These are phyloP conservation scores for Mormyrus iriodes DNA, from an alignment of 2,113 vertebrate species.

Conservation along the genomic window DNA sequence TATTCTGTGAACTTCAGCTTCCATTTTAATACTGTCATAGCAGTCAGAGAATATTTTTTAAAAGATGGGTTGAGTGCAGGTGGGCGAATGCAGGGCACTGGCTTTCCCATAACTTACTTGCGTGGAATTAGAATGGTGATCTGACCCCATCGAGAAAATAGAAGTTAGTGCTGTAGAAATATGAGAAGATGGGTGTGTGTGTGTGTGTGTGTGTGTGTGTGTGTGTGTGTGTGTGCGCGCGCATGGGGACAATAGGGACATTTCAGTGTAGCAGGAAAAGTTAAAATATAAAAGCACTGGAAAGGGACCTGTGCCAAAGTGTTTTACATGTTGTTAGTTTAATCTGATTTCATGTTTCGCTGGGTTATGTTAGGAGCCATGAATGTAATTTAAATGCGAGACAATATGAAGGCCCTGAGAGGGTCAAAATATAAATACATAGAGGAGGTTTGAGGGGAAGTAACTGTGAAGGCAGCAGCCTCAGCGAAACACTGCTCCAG, in stretches of 20 bases:
- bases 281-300: background rate
- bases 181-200: background rate
- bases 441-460: background rate
- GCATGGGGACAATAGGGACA: background rate
- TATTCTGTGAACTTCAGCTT: background rate
- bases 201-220: background rate
- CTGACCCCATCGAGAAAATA: background rate
- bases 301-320: background rate
- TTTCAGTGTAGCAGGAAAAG: background rate
- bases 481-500: background rate
- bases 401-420: background rate
- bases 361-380: background rate
- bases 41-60: background rate
- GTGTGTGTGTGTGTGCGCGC: background rate
- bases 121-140: too few relatives aligned
- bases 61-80: background rate
- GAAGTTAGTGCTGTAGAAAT: background rate
- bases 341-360: background rate
- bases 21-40: background rate
- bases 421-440: background rate
- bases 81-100: background rate
- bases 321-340: background rate
- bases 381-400: background rate
- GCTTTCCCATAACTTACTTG: background rate
- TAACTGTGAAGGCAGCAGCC: background rate